These are phyloP conservation scores for Apodemia zela DNA, from an alignment of 2,888 invertebrate species.

Conservation along the genomic window DNA sequence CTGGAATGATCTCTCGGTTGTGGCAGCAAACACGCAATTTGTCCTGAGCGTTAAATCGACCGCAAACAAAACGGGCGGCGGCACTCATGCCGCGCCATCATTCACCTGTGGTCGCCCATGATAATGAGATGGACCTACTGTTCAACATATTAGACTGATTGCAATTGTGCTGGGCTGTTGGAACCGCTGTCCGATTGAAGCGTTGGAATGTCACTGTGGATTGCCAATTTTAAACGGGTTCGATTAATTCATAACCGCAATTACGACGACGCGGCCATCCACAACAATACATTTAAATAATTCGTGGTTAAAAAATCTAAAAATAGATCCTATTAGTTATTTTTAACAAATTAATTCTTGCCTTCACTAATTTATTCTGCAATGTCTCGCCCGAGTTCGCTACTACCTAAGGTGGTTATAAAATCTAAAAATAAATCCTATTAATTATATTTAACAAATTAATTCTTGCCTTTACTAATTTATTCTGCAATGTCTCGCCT, in stretches of 20 bases:
- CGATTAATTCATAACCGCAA: slow-evolving; percentile 40
- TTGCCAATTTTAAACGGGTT: slow-evolving; percentile 36
- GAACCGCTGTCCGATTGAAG: slow-evolving; percentile 53
- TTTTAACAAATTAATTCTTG: too few relatives aligned
- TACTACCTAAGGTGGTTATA: slow-evolving; percentile 16
- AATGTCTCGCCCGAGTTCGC: too few relatives aligned
- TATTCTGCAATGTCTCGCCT: too few relatives aligned
- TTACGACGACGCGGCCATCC: slow-evolving; percentile 24
- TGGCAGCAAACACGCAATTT: slow-evolving; percentile 76
- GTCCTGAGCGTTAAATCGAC: slow-evolving; percentile 77
- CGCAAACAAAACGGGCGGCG: slow-evolving; percentile 74
- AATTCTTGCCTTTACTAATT: too few relatives aligned
- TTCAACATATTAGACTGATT: slow-evolving; percentile 78
- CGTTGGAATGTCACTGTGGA: slow-evolving; percentile 35
- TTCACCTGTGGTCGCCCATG: slow-evolving; percentile 77
- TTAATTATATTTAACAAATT: background rate
- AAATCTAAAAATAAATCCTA: slow-evolving; percentile 13
- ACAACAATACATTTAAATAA: slow-evolving; percentile 31
- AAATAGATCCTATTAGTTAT: background rate
- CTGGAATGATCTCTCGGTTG: slow-evolving; percentile 66
- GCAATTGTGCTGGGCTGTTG: slow-evolving; percentile 52
- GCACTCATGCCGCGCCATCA: slow-evolving; percentile 65
- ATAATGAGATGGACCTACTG: slow-evolving; percentile 78
- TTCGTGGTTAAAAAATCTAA: slow-evolving; percentile 23
- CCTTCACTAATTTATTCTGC: too few relatives aligned